Percentiles rank a stretch among this genome's conserved stretches.
phyloP scores from a whole-genome alignment of 2,113 vertebrate species.

The Myotis davidii region DNA sequence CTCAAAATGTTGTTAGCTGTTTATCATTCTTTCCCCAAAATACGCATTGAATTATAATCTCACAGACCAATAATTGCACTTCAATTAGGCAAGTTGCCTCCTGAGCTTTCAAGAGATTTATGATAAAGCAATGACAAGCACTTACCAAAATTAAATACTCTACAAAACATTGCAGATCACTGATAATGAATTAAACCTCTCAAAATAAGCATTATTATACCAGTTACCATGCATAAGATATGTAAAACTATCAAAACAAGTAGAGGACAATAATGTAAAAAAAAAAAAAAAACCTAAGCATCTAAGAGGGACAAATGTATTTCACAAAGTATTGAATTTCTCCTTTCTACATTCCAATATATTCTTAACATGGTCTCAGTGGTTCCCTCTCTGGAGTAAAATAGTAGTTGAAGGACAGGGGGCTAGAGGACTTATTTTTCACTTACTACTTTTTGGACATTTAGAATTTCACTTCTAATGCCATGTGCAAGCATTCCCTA shows the following conservation, averaged over 20 bases:
- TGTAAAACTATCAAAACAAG: not conserved
- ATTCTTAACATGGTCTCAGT: not conserved
- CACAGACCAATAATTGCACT: slow-evolving; percentile 74
- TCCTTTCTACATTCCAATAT: not conserved
- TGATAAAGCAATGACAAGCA: slow-evolving; percentile 64
- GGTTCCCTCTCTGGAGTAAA: not conserved
- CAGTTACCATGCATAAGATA: not conserved
- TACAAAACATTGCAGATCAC: not conserved
- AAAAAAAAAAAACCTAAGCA: not conserved
- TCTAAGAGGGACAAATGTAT: not conserved
- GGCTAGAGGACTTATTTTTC: not conserved
- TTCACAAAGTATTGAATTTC: not conserved
- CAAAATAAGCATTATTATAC: slow-evolving; percentile 23
- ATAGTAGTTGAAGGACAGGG: not conserved
- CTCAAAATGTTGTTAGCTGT: slow-evolving; percentile 49
- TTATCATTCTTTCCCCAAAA: slow-evolving; percentile 51
- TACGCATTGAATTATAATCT: slow-evolving; percentile 66
- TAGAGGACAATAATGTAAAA: not conserved
- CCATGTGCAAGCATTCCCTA: not conserved
- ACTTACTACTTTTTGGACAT: not conserved
- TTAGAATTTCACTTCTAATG: slow-evolving; percentile 1
- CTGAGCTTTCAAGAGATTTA: slow-evolving; percentile 72
- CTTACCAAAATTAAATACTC: slow-evolving; percentile 59
- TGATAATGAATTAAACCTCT: slow-evolving; percentile 50
- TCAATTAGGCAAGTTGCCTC: slow-evolving; percentile 66